Conservation (phyloP, 2,113 vertebrate species). For the Etheostoma cragini region DNA sequence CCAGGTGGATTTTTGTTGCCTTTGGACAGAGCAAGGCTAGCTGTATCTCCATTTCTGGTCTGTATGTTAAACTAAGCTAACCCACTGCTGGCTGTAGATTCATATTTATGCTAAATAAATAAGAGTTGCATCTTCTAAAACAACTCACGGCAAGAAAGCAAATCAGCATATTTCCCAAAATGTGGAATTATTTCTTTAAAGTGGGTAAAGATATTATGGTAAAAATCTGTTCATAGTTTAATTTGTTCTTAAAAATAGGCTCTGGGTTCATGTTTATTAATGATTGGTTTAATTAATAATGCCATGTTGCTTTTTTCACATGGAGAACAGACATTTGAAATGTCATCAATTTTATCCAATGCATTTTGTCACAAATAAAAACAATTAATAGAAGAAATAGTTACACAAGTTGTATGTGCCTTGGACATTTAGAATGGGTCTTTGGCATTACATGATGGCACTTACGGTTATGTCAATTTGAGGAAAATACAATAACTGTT, state of each 20-base stretch:
- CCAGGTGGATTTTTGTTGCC: no score
- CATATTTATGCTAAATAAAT: no score
- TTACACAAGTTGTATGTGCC: constrained; percentile 32
- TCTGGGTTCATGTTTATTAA: background rate
- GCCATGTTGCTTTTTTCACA: constrained; percentile 8
- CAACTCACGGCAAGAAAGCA: no score
- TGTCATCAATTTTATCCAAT: constrained; percentile 12
- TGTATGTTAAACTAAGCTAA: no score
- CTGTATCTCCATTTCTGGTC: no score
- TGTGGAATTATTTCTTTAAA: background rate
- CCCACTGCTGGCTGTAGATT: no score
- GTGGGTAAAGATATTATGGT: background rate
- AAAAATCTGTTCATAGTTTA: constrained; percentile 6
- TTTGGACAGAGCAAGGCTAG: no score
- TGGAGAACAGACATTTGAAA: background rate
- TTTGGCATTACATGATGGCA: constrained; percentile 61
- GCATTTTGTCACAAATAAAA: constrained; percentile 15
- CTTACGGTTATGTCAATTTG: constrained; percentile 25
- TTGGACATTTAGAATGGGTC: constrained; percentile 19
- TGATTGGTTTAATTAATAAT: background rate
- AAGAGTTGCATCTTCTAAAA: no score
- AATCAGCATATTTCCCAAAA: no score
- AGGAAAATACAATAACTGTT: constrained; percentile 21
- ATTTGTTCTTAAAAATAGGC: constrained; percentile 3
- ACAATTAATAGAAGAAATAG: constrained; percentile 23